Base-by-base conservation (phyloP, 2,888 invertebrate species). In the Nudaria mundana region DNA sequence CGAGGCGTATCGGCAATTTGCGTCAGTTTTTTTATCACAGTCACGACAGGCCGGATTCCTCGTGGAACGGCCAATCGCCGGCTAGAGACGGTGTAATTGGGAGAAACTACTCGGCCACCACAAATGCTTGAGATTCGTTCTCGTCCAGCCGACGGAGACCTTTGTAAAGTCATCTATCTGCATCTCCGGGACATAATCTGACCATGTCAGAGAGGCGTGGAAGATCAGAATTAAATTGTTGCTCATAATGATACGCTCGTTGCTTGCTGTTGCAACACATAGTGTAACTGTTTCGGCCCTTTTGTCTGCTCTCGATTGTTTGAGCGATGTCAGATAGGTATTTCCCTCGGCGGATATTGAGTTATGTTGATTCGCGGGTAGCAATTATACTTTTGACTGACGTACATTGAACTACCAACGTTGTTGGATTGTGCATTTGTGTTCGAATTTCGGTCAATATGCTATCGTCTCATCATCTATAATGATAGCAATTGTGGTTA, bases 1-100 rank as follows among this genome's bases (percentile, higher is more conserved):
- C 83, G 83, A 84, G 81, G 81, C 87, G 86, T 86, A 86, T 86
- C 88, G 83, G 75, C 83, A 81, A 88, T 87, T 88, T 82, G 86
- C 86, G 85, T 84, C 84, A 85, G 84, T 79, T 88, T 87, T 80
- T 86, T 70, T 78, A 82, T 81, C 81, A 79, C 76, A 82, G 86
- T 87, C 87, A 87, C 86, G 87, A 87, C 85, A 84, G 76, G 74
- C 79, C 76, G 81, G 85, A 85, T 85, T 85, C 85, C 76, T 81
- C 75, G 71, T 71, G 72, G 50, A 63, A 72, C 77, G 69, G 76
- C 84, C 84, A 85, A 84, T 85, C 79, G 81, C 70, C 63, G 74
- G 72, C 81, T 81, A 84, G 83, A 81, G 80, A 73, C 81, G 76
- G 65, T 78, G 83, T 88, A 88, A 88, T 88, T 88, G 85, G 85